Evolutionary conservation across 35 echinoderm and acorn worm genomes (phyloP).

Genomic region (Ptychodera flava): DNA sequence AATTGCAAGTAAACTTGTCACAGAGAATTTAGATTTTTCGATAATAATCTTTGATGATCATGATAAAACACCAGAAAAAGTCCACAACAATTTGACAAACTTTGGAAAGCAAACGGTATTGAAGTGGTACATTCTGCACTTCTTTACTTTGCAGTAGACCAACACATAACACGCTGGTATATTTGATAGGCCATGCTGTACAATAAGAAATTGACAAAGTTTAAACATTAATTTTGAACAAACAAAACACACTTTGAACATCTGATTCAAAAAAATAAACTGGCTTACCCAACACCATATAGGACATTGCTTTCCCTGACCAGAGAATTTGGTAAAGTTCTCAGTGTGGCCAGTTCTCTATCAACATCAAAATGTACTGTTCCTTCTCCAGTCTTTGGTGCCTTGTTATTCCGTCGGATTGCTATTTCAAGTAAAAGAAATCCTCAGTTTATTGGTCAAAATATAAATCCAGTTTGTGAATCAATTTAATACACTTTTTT

Average conservation of each 20-base stretch:
- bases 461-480: constrained; percentile 4
- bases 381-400: neutral
- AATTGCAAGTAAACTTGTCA: no score
- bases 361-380: constrained; percentile 30
- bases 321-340: constrained; percentile 60
- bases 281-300: constrained; percentile 90
- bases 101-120: neutral
- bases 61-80: neutral
- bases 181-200: no score
- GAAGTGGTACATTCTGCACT: no score
- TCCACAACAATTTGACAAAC: neutral
- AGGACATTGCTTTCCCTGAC: constrained; percentile 57
- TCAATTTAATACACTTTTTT: neutral
- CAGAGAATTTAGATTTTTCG: no score
- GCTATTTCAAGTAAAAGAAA: constrained; percentile 14
- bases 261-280: neutral
- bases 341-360: constrained; percentile 64
- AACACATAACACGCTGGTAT: no score
- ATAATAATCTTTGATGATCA: no score
- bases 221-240: no score
- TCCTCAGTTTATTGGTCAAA: neutral
- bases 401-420: constrained; percentile 6
- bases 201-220: no score
- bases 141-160: no score
- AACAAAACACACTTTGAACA: no score